Base-by-base conservation (phyloP, 2,113 vertebrate species). In the Xyrauchen texanus region DNA sequence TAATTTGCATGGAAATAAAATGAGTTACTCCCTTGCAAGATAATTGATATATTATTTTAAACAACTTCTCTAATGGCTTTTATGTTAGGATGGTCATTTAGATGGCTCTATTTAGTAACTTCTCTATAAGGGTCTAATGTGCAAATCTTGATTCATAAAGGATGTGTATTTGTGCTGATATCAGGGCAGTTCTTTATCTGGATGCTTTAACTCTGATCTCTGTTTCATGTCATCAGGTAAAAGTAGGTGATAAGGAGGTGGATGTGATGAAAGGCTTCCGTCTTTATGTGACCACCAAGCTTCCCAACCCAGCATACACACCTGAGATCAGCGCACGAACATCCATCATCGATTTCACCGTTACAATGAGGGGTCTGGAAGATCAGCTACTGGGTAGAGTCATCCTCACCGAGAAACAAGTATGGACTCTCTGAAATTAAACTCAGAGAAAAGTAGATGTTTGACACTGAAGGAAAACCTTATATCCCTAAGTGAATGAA, bases 341-440 rank as follows among this genome's bases (percentile, higher is more conserved):
- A 44, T 95, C 96, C 75, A 95, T 98, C 81, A 96, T 99, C 16
- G 96, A 98, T 87, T 99, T 99, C 86, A 98, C 97, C 0, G 97
- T 99, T 80, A 99, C 97, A 42, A 94, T 97, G 93, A 95, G 93
- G 80, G 98, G 97, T 58, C 92, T 99, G 70, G 98, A 98, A 87
- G 96, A 98, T 83, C 97, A 99, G 80, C 90, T 99, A 46, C 90
- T 99, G 8, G 96, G 97, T n/a, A 93, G 96, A 89, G 98, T 98
- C 83, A 97, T 99, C 87, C 94, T 98, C 66, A 95, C 91, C 21
- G 97, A 99, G 88, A 98, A 98, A 83, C 94, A 97, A 94, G 98
- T 98, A 83, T 21, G 16, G 15, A 10, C 60, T n/a, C 16, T 51
- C n/a, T 47, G 4, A 57, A 4, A 58, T 12, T 58, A 58, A 15